Evolutionary conservation across 92 coral and sea anemone species (phyloP).

Genomic region (Palythoa caribaeorum): DNA sequence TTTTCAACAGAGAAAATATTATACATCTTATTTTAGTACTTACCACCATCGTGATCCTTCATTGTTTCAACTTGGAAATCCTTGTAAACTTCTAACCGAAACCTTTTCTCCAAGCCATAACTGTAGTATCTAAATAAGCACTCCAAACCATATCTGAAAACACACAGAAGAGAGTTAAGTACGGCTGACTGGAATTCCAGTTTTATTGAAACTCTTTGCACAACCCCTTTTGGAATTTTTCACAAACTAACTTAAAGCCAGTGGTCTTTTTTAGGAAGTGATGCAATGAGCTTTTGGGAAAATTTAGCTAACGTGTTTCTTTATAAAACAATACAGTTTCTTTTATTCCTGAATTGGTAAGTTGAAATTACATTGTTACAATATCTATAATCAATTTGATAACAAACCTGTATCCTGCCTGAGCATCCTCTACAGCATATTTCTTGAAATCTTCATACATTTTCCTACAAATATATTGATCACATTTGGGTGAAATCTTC

Average conservation of each 20-base stretch:
- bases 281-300: not conserved
- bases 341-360: too few relatives aligned
- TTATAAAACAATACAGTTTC: too few relatives aligned
- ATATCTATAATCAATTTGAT: not conserved
- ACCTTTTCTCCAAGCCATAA: constrained; percentile 94
- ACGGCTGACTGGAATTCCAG: not conserved
- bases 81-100: constrained; percentile 85
- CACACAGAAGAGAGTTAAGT: not conserved
- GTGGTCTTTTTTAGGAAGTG: not conserved
- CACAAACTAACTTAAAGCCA: too few relatives aligned
- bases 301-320: not conserved
- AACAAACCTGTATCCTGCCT: constrained; percentile 92
- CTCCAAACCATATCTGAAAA: constrained; percentile 90
- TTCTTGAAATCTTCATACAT: constrained; percentile 95
- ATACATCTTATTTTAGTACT: not conserved
- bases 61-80: constrained; percentile 93
- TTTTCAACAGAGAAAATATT: not conserved
- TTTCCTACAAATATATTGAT: constrained; percentile 52
- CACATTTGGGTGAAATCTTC: too few relatives aligned
- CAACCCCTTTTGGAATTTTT: not conserved
- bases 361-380: not conserved
- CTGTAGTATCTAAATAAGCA: constrained; percentile 95
- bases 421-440: constrained; percentile 90
- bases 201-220: not conserved
- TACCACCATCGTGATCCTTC: constrained; percentile 92